Conservation (phyloP, 2,888 invertebrate species). For the Macaria liturata region DNA sequence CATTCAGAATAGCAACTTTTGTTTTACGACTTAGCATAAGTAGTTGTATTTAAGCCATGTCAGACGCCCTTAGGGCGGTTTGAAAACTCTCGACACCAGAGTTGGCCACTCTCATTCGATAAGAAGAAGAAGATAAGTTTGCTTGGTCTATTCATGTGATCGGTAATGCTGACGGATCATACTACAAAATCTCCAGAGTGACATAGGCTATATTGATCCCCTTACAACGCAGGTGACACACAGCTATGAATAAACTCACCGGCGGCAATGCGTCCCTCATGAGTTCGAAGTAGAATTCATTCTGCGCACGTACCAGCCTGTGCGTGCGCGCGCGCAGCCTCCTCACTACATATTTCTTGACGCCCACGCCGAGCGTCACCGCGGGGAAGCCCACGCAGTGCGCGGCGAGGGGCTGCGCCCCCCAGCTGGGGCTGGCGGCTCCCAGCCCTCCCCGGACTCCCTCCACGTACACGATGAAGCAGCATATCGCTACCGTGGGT, state of each 20-base stretch:
- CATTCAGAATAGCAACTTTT: no score
- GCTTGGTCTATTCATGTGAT: no score
- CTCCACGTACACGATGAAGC: slow-evolving; percentile 97
- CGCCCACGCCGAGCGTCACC: slow-evolving; percentile 97
- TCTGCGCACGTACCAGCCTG: slow-evolving; percentile 96
- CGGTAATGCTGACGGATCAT: no score
- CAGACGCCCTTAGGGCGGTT: no score
- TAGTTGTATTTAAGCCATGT: no score
- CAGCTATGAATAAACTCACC: slow-evolving; percentile 12
- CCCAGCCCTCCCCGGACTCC: slow-evolving; percentile 91
- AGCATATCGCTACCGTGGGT: slow-evolving; percentile 97
- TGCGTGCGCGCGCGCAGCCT: slow-evolving; percentile 95
- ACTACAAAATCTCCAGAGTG: no score
- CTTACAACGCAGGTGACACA: no score
- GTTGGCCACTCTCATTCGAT: no score
- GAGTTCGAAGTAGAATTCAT: slow-evolving; percentile 96
- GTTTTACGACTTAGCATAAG: no score
- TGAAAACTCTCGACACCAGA: no score
- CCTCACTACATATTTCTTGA: slow-evolving; percentile 96
- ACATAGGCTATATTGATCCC: no score
- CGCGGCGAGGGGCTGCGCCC: slow-evolving; percentile 95
- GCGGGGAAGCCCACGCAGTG: slow-evolving; percentile 96
- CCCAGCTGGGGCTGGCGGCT: slow-evolving; percentile 96
- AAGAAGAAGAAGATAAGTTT: no score
- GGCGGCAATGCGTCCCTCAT: slow-evolving; percentile 92